Evolutionary conservation across 2,797 vertebrate genomes (phyloP).

Genomic region (Bryconaethiops microstoma): DNA sequence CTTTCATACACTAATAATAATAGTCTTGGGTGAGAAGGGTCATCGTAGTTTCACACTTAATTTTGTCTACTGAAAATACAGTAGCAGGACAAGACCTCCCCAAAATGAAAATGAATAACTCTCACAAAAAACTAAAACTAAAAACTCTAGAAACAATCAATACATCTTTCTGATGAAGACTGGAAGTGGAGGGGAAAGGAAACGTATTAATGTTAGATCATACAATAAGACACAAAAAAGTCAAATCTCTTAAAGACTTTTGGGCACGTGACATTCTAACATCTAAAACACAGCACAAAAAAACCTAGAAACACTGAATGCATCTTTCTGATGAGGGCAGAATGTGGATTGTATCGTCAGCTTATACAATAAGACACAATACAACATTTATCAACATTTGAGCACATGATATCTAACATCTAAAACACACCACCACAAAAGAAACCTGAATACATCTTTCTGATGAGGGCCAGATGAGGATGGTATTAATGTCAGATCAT

Average conservation of each 20-base stretch:
- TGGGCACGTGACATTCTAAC: neutral
- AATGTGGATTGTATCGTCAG: too few species aligned
- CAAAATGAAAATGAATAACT: neutral
- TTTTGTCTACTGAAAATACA: conserved; percentile 6
- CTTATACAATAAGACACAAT: too few species aligned
- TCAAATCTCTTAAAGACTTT: neutral
- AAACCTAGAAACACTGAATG: too few species aligned
- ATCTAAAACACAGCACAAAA: neutral
- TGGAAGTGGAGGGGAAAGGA: conserved; percentile 14
- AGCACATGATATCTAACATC: neutral
- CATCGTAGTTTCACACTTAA: conserved; percentile 3
- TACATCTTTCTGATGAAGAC: neutral
- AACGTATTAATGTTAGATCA: neutral
- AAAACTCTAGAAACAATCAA: neutral
- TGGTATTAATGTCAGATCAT: too few species aligned
- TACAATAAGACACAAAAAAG: neutral
- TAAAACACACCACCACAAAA: neutral
- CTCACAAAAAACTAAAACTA: neutral
- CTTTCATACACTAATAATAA: too few species aligned
- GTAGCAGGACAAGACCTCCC: neutral
- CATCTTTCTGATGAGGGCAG: too few species aligned
- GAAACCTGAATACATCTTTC: too few species aligned
- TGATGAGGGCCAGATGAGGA: too few species aligned
- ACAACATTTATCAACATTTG: too few species aligned
- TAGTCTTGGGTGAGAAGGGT: conserved; percentile 13